phyloP scores from a whole-genome alignment of 2,113 vertebrate genomes.

The Pampusana beccarii region DNA sequence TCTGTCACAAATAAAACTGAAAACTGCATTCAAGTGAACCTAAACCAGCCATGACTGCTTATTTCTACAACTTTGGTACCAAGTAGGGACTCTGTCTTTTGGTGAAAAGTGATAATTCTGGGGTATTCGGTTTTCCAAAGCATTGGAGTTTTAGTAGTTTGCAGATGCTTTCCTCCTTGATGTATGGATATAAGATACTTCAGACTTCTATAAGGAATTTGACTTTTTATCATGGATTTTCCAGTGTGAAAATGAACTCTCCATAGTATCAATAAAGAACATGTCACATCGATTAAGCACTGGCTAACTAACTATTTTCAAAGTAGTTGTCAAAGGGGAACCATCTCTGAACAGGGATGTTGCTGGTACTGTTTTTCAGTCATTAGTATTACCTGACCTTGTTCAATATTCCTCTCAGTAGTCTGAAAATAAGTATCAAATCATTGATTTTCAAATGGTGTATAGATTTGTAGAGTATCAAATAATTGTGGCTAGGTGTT shows the following conservation, averaged over 20 bases:
- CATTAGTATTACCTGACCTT: not conserved
- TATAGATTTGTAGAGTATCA: not conserved
- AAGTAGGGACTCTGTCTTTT: not conserved
- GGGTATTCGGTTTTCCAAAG: not conserved
- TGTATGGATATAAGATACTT: not conserved
- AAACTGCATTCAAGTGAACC: not conserved
- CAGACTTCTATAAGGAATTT: not conserved
- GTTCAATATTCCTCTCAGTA: not conserved
- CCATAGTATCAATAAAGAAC: not conserved
- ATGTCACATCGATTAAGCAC: not conserved
- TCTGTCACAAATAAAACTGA: not conserved
- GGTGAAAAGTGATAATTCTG: not conserved
- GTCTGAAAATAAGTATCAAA: constrained; percentile 23
- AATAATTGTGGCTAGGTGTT: not conserved
- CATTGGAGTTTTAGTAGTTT: not conserved
- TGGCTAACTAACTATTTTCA: not conserved
- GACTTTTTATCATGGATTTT: not conserved
- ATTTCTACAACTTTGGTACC: not conserved
- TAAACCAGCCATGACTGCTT: not conserved
- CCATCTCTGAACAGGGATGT: not conserved
- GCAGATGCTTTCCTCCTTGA: not conserved
- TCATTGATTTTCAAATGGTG: not conserved
- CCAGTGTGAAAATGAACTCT: not conserved
- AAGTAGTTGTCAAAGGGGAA: not conserved
- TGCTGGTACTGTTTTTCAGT: not conserved